phyloP scores from a whole-genome alignment of 2,113 vertebrate species.

The Chlamydotis undulata region DNA sequence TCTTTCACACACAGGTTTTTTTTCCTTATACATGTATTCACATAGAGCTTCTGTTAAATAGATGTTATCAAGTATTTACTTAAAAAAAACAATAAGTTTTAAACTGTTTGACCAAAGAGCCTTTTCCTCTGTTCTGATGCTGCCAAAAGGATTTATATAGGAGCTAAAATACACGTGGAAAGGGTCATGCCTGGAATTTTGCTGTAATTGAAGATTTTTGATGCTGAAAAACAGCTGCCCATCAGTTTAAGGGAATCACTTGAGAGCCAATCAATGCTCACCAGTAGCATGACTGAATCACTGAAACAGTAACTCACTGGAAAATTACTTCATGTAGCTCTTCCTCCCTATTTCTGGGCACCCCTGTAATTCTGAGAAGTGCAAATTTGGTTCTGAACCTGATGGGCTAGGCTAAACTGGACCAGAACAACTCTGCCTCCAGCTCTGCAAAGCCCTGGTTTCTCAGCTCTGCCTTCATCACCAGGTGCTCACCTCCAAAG shows the following conservation, averaged over 20 bases:
- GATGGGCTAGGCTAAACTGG: neutral
- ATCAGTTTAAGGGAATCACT: neutral
- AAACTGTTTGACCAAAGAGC: constrained; percentile 30
- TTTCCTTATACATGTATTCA: neutral
- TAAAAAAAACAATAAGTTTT: constrained; percentile 52
- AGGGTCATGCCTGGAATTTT: constrained; percentile 34
- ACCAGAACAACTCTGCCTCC: neutral
- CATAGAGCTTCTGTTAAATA: constrained; percentile 30
- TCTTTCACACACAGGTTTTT: constrained; percentile 12
- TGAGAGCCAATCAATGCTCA: neutral
- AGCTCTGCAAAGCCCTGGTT: neutral
- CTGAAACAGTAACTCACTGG: neutral
- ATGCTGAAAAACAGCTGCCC: constrained; percentile 17
- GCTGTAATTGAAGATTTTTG: neutral
- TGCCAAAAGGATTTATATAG: constrained; percentile 55
- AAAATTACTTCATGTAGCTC: neutral
- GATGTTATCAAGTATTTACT: constrained; percentile 64
- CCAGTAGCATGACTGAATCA: neutral
- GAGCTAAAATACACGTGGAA: constrained; percentile 39
- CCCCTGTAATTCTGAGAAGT: neutral
- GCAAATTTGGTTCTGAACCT: neutral
- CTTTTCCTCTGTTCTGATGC: constrained; percentile 41
- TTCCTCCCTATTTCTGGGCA: neutral
- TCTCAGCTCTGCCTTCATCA: neutral
- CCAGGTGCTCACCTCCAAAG: neutral